A percentile compares a stretch with the other conserved stretches of the same genome.
phyloP scores from a whole-genome alignment of 2,797 vertebrate species.

The Phataginus tricuspis region DNA sequence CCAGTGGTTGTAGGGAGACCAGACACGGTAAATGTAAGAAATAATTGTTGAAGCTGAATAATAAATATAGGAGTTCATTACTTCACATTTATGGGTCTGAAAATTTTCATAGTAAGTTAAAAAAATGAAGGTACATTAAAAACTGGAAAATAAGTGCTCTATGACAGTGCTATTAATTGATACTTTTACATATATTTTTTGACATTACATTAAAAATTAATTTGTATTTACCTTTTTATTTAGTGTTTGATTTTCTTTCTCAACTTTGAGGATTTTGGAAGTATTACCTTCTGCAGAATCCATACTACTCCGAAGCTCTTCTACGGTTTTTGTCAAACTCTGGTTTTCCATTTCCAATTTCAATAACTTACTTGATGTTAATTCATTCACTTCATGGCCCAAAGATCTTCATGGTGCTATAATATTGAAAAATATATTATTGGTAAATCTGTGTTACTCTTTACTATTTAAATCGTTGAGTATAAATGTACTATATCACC shows the following conservation, averaged over 20 bases:
- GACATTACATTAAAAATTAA: constrained; percentile 37
- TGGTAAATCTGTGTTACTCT: not conserved
- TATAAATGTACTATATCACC: not conserved
- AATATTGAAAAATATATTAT: constrained; percentile 45
- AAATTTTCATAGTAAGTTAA: not conserved
- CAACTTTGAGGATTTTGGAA: constrained; percentile 90
- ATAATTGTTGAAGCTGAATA: not conserved
- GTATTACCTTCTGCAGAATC: constrained; percentile 87
- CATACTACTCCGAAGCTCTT: constrained; percentile 90
- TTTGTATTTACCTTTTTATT: constrained; percentile 90
- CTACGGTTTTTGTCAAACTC: constrained; percentile 94
- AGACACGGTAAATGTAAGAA: not conserved
- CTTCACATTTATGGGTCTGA: not conserved
- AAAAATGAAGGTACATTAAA: constrained; percentile 26
- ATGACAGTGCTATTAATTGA: not conserved
- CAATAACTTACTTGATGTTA: constrained; percentile 95
- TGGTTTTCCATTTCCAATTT: constrained; percentile 99
- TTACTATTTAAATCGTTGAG: constrained; percentile 56
- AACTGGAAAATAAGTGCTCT: not conserved
- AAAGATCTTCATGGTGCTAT: constrained; percentile 95
- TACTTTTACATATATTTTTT: not conserved
- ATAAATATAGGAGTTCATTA: not conserved
- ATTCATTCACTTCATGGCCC: constrained; percentile 96
- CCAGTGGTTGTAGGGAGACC: not conserved
- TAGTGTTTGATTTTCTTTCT: constrained; percentile 94